These are phyloP conservation scores for Cygnus buccinator DNA, from an alignment of 2,113 vertebrate species.

Conservation along the genomic window DNA sequence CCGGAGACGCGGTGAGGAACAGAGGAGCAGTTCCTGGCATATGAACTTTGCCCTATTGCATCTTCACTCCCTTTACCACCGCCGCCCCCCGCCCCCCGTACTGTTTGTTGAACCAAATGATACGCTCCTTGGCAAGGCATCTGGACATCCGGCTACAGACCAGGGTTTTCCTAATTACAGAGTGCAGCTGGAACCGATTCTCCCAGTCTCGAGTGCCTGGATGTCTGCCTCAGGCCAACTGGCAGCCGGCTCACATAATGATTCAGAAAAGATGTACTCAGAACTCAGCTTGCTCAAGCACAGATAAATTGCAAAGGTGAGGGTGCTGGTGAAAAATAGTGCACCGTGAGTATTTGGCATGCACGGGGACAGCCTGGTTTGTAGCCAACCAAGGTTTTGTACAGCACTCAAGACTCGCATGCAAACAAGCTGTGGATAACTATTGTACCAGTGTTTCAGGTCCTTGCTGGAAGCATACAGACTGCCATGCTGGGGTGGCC, in stretches of 20 bases:
- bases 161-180: conserved; percentile 51
- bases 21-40: background rate
- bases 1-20: fast-evolving
- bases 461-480: background rate
- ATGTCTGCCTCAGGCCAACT: conserved; percentile 50
- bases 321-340: background rate
- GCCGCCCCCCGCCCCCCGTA: background rate
- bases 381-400: background rate
- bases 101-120: conserved; percentile 6
- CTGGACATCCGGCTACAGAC: conserved; percentile 49
- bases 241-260: conserved; percentile 28
- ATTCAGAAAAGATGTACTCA: conserved; percentile 51
- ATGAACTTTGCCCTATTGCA: background rate
- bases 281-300: conserved; percentile 45
- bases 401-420: fast-evolving
- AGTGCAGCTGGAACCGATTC: conserved; percentile 59
- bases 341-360: background rate
- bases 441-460: background rate
- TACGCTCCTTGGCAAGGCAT: conserved; percentile 13
- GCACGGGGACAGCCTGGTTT: background rate
- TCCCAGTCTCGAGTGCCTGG: conserved; percentile 27
- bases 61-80: background rate
- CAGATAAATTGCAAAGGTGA: conserved; percentile 31
- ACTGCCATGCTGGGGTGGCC: background rate
- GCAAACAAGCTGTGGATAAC: background rate